Evolutionary conservation across 2,113 vertebrate species (phyloP), one percentile per base, ranked within the genome.

Genomic region (Acrocephalus arundinaceus): DNA sequence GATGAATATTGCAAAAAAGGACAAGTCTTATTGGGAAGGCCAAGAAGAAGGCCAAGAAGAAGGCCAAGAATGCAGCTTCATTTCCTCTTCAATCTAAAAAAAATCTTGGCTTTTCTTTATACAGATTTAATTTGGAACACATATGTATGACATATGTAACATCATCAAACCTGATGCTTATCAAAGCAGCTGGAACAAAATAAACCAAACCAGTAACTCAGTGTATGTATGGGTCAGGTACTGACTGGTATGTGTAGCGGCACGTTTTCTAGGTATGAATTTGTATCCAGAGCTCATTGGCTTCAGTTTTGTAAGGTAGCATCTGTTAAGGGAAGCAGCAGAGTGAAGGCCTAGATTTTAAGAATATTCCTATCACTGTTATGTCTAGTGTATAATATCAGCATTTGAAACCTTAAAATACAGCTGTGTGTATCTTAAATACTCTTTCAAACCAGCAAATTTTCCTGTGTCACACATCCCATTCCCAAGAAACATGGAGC

Each of bases 71-170:
- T 86, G 82, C 85, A 83, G 51, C 79, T 95, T 91, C 67, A 96
- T 96, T 95, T 95, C 87, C 92, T 94, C 31, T 83, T 85, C 35
- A 83, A 55, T 77, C 41, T 70, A 46, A 90, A 89, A 90, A 93
- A 35, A 23, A 14, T 6, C 27, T 8, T 73, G 83, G 13, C 7
- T 39, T 28, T 39, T 46, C 52, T 79, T 41, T 24, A 52, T 85
- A 74, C 23, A 48, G 65, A 66, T 93, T 54, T 86, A 45, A 63
- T 88, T 71, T 83, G 65, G 33, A 94, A 30, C 75, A 49, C 75
- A 66, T 62, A 70, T 80, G 78, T 73, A 24, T 4, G 11, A 71
- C 89, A 82, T 35, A 70, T 67, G 81, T 80, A 68, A 39, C 41
- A 39, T 51, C 71, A 82, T 67, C 63, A 91, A 63, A 73, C 55